phyloP scores from a whole-genome alignment of 2,888 invertebrate genomes.

The Orgyia antiqua region DNA sequence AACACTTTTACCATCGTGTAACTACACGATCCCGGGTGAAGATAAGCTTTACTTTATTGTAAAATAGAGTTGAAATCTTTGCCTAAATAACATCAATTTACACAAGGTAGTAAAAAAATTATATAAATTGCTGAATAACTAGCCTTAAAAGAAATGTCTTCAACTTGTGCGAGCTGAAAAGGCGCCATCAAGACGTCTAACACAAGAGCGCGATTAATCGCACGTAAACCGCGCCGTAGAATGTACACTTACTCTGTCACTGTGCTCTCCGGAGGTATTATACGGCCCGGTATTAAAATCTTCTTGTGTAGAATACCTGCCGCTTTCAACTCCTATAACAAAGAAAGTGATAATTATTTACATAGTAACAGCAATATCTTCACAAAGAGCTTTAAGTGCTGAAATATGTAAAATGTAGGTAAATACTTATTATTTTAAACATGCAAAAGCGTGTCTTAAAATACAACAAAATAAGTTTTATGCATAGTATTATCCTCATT shows the following conservation, averaged over 20 bases:
- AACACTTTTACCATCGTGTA: too few relatives aligned
- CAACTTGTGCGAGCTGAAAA: constrained; percentile 38
- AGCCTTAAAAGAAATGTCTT: constrained; percentile 35
- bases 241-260: constrained; percentile 57
- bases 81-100: too few relatives aligned
- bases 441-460: too few relatives aligned
- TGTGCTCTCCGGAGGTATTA: constrained; percentile 54
- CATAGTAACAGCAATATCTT: constrained; percentile 12
- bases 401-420: constrained; percentile 4
- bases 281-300: constrained; percentile 62
- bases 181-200: constrained; percentile 24
- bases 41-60: too few relatives aligned
- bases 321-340: constrained; percentile 55
- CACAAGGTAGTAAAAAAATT: too few relatives aligned
- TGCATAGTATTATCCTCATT: too few relatives aligned
- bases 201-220: constrained; percentile 36
- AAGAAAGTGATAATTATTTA: constrained; percentile 32
- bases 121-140: too few relatives aligned
- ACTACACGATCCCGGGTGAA: too few relatives aligned
- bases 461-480: too few relatives aligned
- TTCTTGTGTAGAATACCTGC: constrained; percentile 60
- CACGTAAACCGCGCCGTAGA: constrained; percentile 29
- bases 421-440: too few relatives aligned
- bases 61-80: too few relatives aligned
- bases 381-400: constrained; percentile 3